Evolutionary conservation across 2,888 invertebrate genomes (phyloP), one percentile per base, ranked within the genome.

Genomic region (Eugnorisma glareosa): DNA sequence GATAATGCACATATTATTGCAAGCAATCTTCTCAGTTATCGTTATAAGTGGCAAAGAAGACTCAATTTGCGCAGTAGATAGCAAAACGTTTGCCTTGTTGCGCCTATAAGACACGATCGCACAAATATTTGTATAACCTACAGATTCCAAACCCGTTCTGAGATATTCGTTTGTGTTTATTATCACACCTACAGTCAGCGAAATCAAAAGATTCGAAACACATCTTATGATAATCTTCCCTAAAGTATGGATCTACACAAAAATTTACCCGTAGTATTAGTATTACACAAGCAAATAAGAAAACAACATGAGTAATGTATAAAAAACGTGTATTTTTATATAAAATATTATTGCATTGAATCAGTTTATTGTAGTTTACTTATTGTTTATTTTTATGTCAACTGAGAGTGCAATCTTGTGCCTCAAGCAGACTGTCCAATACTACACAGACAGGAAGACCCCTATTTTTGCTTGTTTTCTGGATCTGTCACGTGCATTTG

Each of bases 21-120:
- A 59, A 15, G 28, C n/a, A 57, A 59, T 57, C 28, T 64, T 54
- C 24, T 31, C 13, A 4, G 15, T 37, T 35, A 63, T 21, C 8
- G 35, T 5, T 51, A 1, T 21, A 18, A 35, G 18, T 43, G n/a
- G n/a, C 3, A 43, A 35, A n/a, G 31, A 35, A 21, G n/a, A 43
- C 28, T 66, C 54, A 75, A 75, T 76, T 76, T 59, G 37, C 66
- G 45, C 57, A 40, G 37, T 66, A 37, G 18, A 3, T 45, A 35
- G 8, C 4, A 35, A 15, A n/a, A 43, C 40, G 31, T 57, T 48
- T 48, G n/a, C 45, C 24, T 73, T 40, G n/a, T 4, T 57, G 31
- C 5, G 37, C 43, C 35, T 45, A 74, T 24, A 24, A 13, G 37
- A 21, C 5, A 13, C 4, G 3, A 57, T 75, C 1, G 5, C 24